Evolutionary conservation across 2,113 vertebrate species (phyloP).

Genomic region (Cochlearius cochlearius): DNA sequence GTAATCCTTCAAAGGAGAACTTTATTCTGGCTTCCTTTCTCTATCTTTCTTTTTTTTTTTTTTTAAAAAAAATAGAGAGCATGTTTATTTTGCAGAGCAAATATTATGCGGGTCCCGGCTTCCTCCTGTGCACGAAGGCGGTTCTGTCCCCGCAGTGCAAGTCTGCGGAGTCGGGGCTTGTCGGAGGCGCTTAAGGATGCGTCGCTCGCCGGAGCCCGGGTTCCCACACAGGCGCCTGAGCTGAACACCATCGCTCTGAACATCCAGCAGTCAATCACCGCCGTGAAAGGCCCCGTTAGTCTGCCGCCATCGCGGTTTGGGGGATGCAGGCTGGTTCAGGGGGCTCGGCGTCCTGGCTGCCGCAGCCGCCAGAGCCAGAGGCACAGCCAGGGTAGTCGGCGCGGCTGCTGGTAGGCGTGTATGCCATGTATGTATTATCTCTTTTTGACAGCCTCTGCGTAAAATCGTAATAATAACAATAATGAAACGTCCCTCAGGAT

Average conservation of each 20-base stretch:
- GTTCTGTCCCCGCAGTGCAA: background rate
- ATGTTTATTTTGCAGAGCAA: conserved; percentile 6
- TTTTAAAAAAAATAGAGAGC: background rate
- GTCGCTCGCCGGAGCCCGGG: accelerated
- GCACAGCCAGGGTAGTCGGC: accelerated
- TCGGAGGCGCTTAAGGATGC: conserved; percentile 14
- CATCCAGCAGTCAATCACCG: background rate
- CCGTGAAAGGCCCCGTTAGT: accelerated
- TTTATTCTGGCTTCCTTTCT: background rate
- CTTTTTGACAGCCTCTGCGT: background rate
- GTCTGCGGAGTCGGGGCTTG: background rate
- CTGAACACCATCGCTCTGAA: background rate
- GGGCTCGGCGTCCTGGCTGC: background rate
- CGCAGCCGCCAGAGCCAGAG: accelerated
- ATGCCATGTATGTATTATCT: background rate
- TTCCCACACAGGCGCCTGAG: background rate
- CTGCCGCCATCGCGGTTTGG: background rate
- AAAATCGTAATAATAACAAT: background rate
- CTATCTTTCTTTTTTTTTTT: background rate
- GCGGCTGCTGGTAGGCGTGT: background rate
- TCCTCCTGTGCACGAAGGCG: background rate
- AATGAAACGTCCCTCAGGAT: background rate
- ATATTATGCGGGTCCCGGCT: conserved; percentile 9
- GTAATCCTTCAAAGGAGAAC: background rate
- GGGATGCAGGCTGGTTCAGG: background rate